Percentiles rank a stretch among this genome's conserved stretches.
Conservation (phyloP, 2,797 vertebrate genomes). For the Gymnopithys bicolor region DNA sequence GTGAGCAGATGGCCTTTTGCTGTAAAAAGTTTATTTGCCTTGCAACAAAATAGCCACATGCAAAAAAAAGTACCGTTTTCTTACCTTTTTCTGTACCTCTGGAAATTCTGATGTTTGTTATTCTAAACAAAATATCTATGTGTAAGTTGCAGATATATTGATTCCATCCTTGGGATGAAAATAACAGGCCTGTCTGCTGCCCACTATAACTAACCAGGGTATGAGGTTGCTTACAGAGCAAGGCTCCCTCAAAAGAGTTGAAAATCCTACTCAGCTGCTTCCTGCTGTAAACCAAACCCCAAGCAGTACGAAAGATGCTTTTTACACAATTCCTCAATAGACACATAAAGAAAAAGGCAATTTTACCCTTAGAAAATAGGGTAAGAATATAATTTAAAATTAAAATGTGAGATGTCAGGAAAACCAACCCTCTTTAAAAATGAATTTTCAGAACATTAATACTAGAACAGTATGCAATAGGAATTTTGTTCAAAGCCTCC, state of each 20-base stretch:
- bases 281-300: neutral
- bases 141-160: neutral
- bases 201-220: accelerated
- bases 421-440: neutral
- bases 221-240: neutral
- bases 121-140: neutral
- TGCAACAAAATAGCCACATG: too few species aligned
- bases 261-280: neutral
- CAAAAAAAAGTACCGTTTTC: neutral
- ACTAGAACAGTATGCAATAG: neutral
- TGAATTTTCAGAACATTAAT: neutral
- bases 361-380: neutral
- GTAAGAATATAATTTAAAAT: neutral
- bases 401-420: neutral
- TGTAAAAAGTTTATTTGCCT: too few species aligned
- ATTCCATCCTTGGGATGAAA: too few species aligned
- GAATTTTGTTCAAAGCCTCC: neutral
- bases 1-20: too few species aligned
- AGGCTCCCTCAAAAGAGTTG: neutral
- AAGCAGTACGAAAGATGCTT: neutral
- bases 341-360: neutral
- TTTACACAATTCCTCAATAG: neutral
- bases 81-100: neutral
- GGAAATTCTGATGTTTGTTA: neutral
- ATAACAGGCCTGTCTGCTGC: neutral